phyloP scores from a whole-genome alignment of 1,140 invertebrate species.

The Macrotrachela quadricornifera region DNA sequence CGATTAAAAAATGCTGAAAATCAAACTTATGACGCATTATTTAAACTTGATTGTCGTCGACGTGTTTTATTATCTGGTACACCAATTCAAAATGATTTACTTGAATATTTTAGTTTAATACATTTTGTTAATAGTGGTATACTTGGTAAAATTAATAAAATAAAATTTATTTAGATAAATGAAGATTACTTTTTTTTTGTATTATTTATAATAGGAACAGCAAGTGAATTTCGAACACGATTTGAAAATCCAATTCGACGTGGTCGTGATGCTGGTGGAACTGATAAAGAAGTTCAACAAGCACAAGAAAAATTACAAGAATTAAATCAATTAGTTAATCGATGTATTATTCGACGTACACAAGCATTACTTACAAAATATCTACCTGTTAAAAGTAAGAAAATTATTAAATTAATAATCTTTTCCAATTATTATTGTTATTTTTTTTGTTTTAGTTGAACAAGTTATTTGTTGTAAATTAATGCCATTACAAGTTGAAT shows the following conservation, averaged over 20 bases:
- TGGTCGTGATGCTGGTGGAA: conserved; percentile 74
- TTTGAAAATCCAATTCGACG: conserved; percentile 77
- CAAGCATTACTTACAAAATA: conserved; percentile 86
- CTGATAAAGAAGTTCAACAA: conserved; percentile 50
- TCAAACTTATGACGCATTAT: conserved; percentile 45
- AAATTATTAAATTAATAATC: conserved; percentile 36
- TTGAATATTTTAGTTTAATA: conserved; percentile 91
- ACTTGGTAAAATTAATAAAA: conserved; percentile 30
- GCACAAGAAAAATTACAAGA: conserved; percentile 69
- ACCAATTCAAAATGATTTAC: conserved; percentile 94
- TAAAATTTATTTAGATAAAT: no score
- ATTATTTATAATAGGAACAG: conserved; percentile 35
- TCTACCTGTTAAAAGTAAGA: conserved; percentile 59
- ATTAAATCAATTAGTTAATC: conserved; percentile 53
- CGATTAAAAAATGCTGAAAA: conserved; percentile 86
- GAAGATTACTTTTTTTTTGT: no score
- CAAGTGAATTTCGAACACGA: conserved; percentile 66
- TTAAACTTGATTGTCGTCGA: conserved; percentile 60
- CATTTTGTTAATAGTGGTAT: conserved; percentile 96
- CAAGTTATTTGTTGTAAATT: conserved; percentile 81
- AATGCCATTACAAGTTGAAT: conserved; percentile 53
- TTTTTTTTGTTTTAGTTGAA: conserved; percentile 47
- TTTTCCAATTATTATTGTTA: conserved; percentile 44
- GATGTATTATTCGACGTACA: conserved; percentile 85
- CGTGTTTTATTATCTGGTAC: conserved; percentile 89